Base-by-base conservation (phyloP, 1,140 invertebrate species). In the Pygmarrhopalites habei region DNA sequence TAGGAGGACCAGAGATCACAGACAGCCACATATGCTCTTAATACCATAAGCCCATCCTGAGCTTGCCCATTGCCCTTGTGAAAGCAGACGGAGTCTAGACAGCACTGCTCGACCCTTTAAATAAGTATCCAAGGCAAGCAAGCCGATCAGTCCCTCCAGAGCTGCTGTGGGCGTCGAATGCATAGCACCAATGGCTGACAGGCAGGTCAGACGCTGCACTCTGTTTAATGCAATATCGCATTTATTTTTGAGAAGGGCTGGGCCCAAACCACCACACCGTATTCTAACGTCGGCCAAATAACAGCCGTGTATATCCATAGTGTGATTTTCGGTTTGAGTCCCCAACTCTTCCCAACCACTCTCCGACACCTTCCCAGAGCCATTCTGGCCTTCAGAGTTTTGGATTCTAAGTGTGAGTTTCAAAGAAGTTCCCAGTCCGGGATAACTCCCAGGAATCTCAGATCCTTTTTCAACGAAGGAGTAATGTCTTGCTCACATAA, bases 271-370 rank as follows among this genome's bases (percentile, higher is more conserved):
- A 67, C 1, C 5, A 25, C 29, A 10, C 19, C 60, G 21, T 67
- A 67, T 21, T 26, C 30, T 1, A 67, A n/a, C 5, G 25, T 12
- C 1, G 65, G 65, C 14, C 65, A 10, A 17, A 67, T 25, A 5
- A 67, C 26, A 4, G 55, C 56, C 5, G 56, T 67, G 25, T 67
- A 67, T 14, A 66, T 39, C 64, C 64, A 66, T 2, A n/a, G 32
- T 19, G 28, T 29, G 1, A 58, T 15, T 17, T 23, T 49, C 7
- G 64, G 58, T 1, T 3, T 25, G 14, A 66, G 43, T 4, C 64
- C 64, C 53, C 59, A 61, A 10, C 19, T 61, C 5, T 26, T 21
- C 2, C 51, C 59, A 43, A 62, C 23, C 1, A 46, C 55, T n/a
- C 65, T 51, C 25, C 41, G 62, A 26, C 65, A 67, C 21, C 39